Base-by-base conservation (phyloP, 37 sponge, comb jelly and placozoan genomes). In the Beroe forskalii region DNA sequence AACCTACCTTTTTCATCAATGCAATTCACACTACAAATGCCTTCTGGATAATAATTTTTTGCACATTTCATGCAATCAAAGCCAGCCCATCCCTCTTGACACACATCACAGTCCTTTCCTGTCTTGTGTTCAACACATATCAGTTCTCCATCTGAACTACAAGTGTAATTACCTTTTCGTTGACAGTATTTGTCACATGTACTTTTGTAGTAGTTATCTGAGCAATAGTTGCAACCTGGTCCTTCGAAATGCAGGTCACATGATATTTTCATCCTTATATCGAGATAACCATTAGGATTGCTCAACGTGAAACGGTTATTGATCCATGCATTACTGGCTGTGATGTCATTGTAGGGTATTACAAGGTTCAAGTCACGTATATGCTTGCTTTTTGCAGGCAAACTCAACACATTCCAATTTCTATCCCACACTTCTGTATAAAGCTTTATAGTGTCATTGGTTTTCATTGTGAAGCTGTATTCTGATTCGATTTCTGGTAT, bases 221-320 rank as follows among this genome's bases (percentile, higher is more conserved):
- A 27, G 32, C 72, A 69, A 69, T 33, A 69, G 72, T 69, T 69
- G 38, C 72, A 69, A 19, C 72, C 72, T 36, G 32, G 39, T 35
- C 72, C 38, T 1, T 33, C 32, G 38, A 35, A 69, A 35, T 69
- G 28, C 9, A 19, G 37, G 6, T 31, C 72, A 36, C 72, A 69
- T 36, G 72, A 32, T 33, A 69, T 27, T 36, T 35, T 69, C 4
- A 32, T 32, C 14, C 32, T 36, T 4, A 69, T 32, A 36, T 48
- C 12, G 55, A 48, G 12, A 48, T 48, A 48, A 17, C 55, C 55
- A 48, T 48, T 17, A 48, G 55, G 55, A 48, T 48, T 48, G 12
- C 12, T 12, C 6, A 48, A 12, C 12, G 55, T 48, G 12, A 48
- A 48, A 48, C 12, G 6, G 6, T 48, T 48, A 17, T 12, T 48